Conservation (phyloP, 2,113 vertebrate genomes). For the Dasyprocta punctata region DNA sequence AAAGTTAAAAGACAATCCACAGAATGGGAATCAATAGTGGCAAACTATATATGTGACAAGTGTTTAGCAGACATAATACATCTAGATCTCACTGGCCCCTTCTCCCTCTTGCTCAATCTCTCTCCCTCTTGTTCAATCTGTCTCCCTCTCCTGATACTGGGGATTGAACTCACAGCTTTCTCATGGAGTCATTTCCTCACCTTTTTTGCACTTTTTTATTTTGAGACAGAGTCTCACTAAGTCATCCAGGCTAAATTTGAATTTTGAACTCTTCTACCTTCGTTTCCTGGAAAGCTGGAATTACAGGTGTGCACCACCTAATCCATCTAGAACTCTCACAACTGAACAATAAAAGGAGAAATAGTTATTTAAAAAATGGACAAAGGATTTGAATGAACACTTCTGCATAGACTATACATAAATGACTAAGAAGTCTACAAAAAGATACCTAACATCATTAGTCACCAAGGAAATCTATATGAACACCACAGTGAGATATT, state of each 20-base stretch:
- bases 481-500: not conserved
- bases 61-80: not conserved
- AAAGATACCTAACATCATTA: not conserved
- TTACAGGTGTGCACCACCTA: not conserved
- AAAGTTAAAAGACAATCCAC: not conserved
- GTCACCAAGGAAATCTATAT: not conserved
- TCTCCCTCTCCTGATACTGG: not conserved
- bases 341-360: not conserved
- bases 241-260: not conserved
- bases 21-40: not conserved
- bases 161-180: not conserved
- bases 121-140: not conserved
- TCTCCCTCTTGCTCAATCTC: not conserved
- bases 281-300: not conserved
- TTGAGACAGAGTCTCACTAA: not conserved
- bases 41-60: not conserved
- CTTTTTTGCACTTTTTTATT: not conserved
- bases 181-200: not conserved
- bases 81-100: not conserved
- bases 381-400: not conserved
- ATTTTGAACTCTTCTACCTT: not conserved
- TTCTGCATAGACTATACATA: not conserved
- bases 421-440: not conserved
- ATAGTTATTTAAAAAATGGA: not conserved
- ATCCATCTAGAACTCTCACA: not conserved